phyloP scores from a whole-genome alignment of 1,140 invertebrate species.

The Saccostrea echinata region DNA sequence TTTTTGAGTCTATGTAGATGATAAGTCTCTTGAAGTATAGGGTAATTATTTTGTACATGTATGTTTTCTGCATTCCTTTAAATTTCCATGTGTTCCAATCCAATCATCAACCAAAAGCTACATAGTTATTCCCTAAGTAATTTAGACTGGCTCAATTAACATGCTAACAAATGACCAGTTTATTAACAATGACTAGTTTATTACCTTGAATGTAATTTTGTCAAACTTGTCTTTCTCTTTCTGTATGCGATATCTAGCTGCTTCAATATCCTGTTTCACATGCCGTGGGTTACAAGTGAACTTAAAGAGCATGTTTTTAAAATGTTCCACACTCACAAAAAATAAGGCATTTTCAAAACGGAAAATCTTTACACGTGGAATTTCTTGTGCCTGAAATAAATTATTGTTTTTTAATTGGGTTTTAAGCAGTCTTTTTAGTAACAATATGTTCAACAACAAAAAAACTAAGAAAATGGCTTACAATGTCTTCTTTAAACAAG shows the following conservation, averaged over 20 bases:
- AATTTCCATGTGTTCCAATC: no score
- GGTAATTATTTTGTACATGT: no score
- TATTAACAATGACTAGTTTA: not conserved
- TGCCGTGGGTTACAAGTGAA: conserved; percentile 71
- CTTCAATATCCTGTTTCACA: conserved; percentile 66
- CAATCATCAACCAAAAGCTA: no score
- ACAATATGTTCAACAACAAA: no score
- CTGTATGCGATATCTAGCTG: conserved; percentile 53
- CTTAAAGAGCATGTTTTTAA: conserved; percentile 74
- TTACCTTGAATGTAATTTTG: conserved; percentile 9
- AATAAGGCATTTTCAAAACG: conserved; percentile 78
- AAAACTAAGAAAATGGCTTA: no score
- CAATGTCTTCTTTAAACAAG: no score
- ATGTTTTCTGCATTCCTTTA: no score
- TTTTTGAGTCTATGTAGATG: no score
- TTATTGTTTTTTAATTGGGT: not conserved
- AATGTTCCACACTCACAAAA: conserved; percentile 79
- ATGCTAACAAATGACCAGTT: not conserved
- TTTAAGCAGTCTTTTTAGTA: no score
- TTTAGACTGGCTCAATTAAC: not conserved
- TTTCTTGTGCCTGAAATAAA: conserved; percentile 76
- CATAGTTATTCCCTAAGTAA: not conserved
- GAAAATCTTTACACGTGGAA: conserved; percentile 79
- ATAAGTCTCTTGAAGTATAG: no score
- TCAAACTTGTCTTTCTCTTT: conserved; percentile 38